These are phyloP conservation scores for Lepus timidus DNA, from an alignment of 2,113 vertebrate genomes.

Conservation along the genomic window DNA sequence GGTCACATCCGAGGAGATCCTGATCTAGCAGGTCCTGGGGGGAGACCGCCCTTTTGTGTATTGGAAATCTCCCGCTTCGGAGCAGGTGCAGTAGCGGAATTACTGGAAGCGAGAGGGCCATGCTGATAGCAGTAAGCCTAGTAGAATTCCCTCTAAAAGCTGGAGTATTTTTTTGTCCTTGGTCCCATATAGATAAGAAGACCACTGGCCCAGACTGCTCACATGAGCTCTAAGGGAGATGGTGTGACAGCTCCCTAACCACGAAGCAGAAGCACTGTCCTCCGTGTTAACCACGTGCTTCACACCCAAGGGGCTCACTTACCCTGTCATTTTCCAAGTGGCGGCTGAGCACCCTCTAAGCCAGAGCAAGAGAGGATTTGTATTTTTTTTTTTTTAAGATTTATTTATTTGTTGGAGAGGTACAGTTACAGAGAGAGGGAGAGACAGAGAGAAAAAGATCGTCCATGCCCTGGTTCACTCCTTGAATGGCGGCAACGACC, in stretches of 20 bases:
- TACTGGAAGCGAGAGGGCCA: slow-evolving; percentile 7
- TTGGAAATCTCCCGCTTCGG: neutral
- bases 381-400: neutral
- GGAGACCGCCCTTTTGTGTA: neutral
- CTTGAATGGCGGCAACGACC: too few species aligned
- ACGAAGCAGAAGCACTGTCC: neutral
- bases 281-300: neutral
- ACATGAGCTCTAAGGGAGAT: neutral
- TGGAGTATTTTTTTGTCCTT: neutral
- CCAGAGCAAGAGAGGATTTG: slow-evolving; percentile 28
- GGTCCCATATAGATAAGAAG: neutral
- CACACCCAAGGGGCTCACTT: neutral
- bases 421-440: too few species aligned
- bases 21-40: neutral
- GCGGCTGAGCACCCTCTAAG: neutral
- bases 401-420: too few species aligned
- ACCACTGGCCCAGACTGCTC: neutral
- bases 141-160: slow-evolving; percentile 1
- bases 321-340: neutral
- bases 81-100: neutral
- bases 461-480: too few species aligned
- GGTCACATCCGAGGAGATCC: neutral
- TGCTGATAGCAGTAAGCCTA: neutral
- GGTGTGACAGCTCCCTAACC: neutral
- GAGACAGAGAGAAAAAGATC: too few species aligned